Base-by-base conservation (phyloP, 2,888 invertebrate species). In the Trachelus troglodyta region DNA sequence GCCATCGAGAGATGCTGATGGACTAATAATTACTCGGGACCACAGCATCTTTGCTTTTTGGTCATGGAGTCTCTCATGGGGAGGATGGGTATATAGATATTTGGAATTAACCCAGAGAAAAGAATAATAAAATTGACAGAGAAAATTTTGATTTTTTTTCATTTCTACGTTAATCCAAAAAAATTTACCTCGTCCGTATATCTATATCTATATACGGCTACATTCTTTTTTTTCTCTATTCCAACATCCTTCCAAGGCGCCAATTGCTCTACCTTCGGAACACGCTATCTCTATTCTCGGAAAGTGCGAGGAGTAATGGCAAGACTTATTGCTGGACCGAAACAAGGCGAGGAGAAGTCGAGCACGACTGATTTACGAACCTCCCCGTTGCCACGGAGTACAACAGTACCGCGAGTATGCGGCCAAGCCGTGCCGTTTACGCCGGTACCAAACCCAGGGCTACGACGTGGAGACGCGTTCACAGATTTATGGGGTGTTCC, bases 1-100 rank as follows among this genome's bases (percentile, higher is more conserved):
- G 90, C 88, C 85, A 88, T 90, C 90, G 89, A 79, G 81, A 86
- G 85, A 86, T 87, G 86, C 86, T 88, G 88, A 89, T 90, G 89
- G 85, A 88, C 87, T 89, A 87, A 89, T 90, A 91, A 91, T 91
- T 90, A 90, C 87, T 87, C 81, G 75, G 85, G 85, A 85, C 85
- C 83, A 82, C 81, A 56, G 56, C 56, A 56, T 56, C 56, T 23
- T 40, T 40, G 40, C 40, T 40, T 15, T 40, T 56, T 56, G 1
- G 56, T 9, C 56, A 56, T 23, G 2, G 56, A 56, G 56, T 23
- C 23, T 56, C 56, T 9, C 15, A 2, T 6, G 15, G 12, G 35
- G 34, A 11, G 34, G 33, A 9, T 23, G 34, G 33, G 23, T 23
- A 40, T 56, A 56, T 15, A 23, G 23, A 23, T 56, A 56, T 15